Conservation (phyloP, 1,140 invertebrate genomes). For the Sminthurides bifidus region DNA sequence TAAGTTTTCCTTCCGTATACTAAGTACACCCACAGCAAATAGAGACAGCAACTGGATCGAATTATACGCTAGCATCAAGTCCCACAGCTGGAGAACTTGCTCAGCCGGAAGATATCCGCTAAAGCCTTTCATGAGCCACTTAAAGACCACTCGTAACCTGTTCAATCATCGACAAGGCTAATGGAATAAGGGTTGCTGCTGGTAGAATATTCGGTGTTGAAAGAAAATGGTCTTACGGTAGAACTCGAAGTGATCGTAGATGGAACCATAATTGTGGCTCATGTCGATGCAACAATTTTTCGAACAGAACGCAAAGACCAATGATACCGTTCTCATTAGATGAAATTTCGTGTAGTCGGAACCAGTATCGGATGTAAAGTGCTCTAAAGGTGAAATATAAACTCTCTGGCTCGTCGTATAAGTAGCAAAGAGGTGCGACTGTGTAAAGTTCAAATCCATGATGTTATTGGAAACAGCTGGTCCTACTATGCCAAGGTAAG, state of each 20-base stretch:
- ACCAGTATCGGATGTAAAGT: constrained; percentile 84
- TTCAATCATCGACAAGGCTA: neutral
- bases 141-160: constrained; percentile 79
- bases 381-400: constrained; percentile 83
- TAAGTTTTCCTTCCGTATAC: constrained; percentile 82
- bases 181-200: neutral
- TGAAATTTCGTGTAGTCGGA: constrained; percentile 76
- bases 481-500: neutral
- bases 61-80: constrained; percentile 79
- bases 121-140: constrained; percentile 90
- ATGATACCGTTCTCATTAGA: constrained; percentile 79
- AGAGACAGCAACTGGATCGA: constrained; percentile 78
- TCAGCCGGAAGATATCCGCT: constrained; percentile 85
- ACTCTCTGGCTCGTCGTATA: constrained; percentile 74
- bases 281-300: constrained; percentile 76
- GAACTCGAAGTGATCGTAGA: constrained; percentile 70
- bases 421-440: constrained; percentile 88
- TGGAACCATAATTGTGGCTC: constrained; percentile 83
- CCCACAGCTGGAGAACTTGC: constrained; percentile 83
- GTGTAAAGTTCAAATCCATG: constrained; percentile 33
- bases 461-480: neutral
- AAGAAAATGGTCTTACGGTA: constrained; percentile 60
- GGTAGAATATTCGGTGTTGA: neutral
- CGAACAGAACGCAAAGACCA: constrained; percentile 69
- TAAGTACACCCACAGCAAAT: constrained; percentile 76